A percentile compares a stretch with the other conserved stretches of the same genome.
Evolutionary conservation across 2,113 vertebrate species (phyloP).

Genomic region (Megaleporinus macrocephalus): DNA sequence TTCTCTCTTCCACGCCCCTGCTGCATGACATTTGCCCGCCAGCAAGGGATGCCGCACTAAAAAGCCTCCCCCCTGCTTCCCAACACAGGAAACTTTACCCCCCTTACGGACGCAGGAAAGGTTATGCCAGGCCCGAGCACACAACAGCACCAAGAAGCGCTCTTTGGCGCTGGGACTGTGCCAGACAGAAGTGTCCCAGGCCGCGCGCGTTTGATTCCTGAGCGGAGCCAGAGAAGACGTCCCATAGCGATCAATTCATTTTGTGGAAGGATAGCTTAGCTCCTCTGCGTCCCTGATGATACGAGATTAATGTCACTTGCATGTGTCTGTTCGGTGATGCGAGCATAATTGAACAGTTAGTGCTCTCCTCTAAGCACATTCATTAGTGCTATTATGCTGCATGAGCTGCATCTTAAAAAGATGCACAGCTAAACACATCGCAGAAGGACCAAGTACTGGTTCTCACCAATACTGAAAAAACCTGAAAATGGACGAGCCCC

Average conservation of each 20-base stretch:
- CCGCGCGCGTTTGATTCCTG: neutral
- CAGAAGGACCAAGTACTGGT: neutral
- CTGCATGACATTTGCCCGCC: conserved; percentile 72
- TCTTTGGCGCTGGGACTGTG: neutral
- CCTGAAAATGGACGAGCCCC: no score
- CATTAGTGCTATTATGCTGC: neutral
- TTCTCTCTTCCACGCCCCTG: conserved; percentile 63
- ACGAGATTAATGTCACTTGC: neutral
- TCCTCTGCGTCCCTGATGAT: neutral
- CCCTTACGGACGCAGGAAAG: conserved; percentile 69
- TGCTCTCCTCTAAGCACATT: neutral
- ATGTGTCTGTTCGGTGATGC: neutral
- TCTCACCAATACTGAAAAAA: no score
- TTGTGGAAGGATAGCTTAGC: neutral
- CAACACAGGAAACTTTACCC: conserved; percentile 60
- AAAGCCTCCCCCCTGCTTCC: conserved; percentile 37
- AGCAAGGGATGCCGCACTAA: conserved; percentile 54
- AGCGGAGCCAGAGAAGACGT: neutral
- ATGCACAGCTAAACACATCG: neutral
- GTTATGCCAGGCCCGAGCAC: conserved; percentile 59
- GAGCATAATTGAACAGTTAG: neutral
- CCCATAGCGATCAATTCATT: neutral
- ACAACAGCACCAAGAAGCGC: neutral
- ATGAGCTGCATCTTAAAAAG: no score
- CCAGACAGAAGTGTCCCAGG: conserved; percentile 2